A percentile compares a stretch with the other conserved stretches of the same genome.
phyloP scores from a whole-genome alignment of 37 sponge, comb jelly and placozoan genomes.

The Theonella swinhoei region DNA sequence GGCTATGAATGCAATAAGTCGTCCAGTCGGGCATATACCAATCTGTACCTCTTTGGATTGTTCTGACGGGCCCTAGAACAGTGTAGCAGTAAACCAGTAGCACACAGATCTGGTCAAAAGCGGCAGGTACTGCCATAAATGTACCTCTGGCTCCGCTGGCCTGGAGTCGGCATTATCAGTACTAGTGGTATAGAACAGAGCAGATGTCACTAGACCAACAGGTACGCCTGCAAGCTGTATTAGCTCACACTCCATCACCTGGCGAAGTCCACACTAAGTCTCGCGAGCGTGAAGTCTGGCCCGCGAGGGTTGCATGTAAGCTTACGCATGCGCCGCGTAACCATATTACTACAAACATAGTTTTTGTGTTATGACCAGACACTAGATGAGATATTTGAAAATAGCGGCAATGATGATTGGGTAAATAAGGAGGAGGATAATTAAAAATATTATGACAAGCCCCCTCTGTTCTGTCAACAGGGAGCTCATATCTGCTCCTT shows the following conservation, averaged over 20 bases:
- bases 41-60: slow-evolving; percentile 29
- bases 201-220: slow-evolving; percentile 17
- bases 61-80: background rate
- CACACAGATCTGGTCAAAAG: background rate
- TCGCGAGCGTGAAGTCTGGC: too few relatives aligned
- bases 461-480: background rate
- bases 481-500: slow-evolving; percentile 21
- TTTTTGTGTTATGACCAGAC: too few relatives aligned
- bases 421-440: slow-evolving; percentile 10
- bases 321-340: too few relatives aligned
- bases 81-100: background rate
- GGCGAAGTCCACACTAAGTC: too few relatives aligned
- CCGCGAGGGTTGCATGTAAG: too few relatives aligned
- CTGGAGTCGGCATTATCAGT: background rate
- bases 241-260: slow-evolving; percentile 35
- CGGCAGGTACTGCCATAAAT: background rate
- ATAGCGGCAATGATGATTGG: background rate
- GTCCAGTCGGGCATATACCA: slow-evolving; percentile 42
- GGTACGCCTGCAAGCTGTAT: slow-evolving; percentile 10
- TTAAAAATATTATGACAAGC: background rate
- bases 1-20: slow-evolving; percentile 41
- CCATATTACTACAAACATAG: too few relatives aligned
- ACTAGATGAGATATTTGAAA: too few relatives aligned
- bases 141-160: background rate
- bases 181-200: slow-evolving; percentile 1